Evolutionary conservation across 2,113 vertebrate species (phyloP).

Genomic region (Ceuthmochares aereus): DNA sequence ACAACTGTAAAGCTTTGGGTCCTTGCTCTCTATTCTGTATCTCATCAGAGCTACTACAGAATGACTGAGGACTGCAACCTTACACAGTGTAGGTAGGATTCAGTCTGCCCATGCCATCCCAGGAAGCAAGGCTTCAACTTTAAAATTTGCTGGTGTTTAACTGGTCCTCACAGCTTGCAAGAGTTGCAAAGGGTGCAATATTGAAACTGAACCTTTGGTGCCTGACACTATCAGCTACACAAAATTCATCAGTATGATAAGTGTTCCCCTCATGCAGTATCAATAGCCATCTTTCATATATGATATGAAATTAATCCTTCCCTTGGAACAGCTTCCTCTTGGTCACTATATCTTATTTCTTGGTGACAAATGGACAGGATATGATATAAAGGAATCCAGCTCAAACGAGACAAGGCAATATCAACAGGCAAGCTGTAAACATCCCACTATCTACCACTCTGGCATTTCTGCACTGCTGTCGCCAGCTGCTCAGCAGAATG

Average conservation of each 20-base stretch:
- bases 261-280: constrained; percentile 7
- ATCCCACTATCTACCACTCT: not conserved
- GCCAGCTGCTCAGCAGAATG: not conserved
- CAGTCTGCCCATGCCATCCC: not conserved
- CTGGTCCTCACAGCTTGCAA: not conserved
- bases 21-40: not conserved
- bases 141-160: not conserved
- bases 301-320: constrained; percentile 47
- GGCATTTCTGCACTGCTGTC: not conserved
- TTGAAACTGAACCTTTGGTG: not conserved
- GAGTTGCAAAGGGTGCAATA: not conserved
- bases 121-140: not conserved
- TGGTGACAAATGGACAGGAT: constrained; percentile 18
- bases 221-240: not conserved
- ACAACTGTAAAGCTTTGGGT: not conserved
- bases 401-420: not conserved
- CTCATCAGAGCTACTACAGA: not conserved
- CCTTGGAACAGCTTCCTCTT: constrained; percentile 1
- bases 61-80: not conserved
- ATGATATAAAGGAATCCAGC: not conserved
- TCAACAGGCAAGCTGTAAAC: not conserved
- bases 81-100: not conserved
- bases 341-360: constrained; percentile 57
- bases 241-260: constrained; percentile 62
- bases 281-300: constrained; percentile 11